Conservation (phyloP, 2,113 vertebrate genomes). For the Chionodraco myersi region DNA sequence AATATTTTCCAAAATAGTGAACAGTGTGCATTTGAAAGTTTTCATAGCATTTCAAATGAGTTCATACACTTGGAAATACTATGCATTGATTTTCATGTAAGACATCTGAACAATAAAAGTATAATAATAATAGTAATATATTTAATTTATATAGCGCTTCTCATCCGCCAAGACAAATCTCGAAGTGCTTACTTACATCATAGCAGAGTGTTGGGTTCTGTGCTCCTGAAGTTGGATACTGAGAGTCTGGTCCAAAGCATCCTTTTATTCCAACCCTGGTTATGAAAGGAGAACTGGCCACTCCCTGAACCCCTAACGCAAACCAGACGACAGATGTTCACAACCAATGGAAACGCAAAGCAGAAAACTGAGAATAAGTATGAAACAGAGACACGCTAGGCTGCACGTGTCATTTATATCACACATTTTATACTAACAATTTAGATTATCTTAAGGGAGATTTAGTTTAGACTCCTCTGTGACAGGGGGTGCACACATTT, state of each 20-base stretch:
- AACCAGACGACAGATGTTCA: conserved; percentile 9
- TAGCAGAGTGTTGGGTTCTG: not conserved
- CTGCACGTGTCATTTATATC: not conserved
- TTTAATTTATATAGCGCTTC: no score
- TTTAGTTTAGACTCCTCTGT: not conserved
- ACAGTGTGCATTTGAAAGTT: not conserved
- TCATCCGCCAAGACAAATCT: no score
- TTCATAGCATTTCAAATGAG: not conserved
- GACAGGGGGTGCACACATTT: not conserved
- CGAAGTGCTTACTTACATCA: conserved; percentile 78
- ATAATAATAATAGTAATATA: no score
- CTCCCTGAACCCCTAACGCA: conserved; percentile 56
- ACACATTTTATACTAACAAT: not conserved
- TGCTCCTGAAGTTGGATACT: not conserved
- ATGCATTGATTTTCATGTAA: not conserved
- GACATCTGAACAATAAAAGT: not conserved
- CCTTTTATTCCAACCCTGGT: conserved; percentile 59
- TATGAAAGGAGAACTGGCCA: conserved; percentile 56
- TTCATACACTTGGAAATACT: not conserved
- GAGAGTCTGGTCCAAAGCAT: not conserved
- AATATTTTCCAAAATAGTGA: not conserved
- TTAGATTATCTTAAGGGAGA: not conserved
- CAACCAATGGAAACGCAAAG: conserved; percentile 18
- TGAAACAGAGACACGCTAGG: not conserved
- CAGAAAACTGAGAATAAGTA: not conserved